Base-by-base conservation (phyloP, 92 coral and sea anemone genomes). In the Epizoanthus rinbou region DNA sequence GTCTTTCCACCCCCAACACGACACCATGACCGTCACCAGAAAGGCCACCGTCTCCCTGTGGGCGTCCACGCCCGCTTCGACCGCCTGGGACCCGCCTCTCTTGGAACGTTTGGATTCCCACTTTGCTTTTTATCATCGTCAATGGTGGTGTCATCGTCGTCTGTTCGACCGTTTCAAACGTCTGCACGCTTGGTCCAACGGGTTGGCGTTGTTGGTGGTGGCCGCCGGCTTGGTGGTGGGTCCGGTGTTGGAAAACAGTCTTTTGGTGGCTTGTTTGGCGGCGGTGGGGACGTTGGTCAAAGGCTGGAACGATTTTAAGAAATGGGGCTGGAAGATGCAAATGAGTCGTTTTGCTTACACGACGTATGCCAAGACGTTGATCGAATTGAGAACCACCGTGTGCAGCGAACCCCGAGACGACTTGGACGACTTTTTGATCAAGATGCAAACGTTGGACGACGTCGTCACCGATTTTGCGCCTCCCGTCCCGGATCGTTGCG, bases 71-170 rank as follows among this genome's bases (percentile, higher is more conserved):
- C 72, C 72, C 17, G 53, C n/a, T 37, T n/a, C 60, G 19, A 47
- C 53, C 59, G 10, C 60, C 19, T 41, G 56, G 78, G 6, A 6
- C 5, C 24, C 6, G 62, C 53, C 43, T 16, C 47, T 71, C 33
- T 58, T 17, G 13, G 70, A 65, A 65, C 70, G 70, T 65, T 65
- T 65, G 3, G 39, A 35, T 2, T 35, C 39, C 39, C 39, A 35
- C 2, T 35, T 35, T 35, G 39, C 4, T 4, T 35, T 58, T 60
- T 76, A 85, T 18, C 76, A 75, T 17, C 62, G 57, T 10, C 83
- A 66, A 15, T 75, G 75, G 81, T 84, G 66, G 87, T 74, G 87
- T 73, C 74, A 39, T 43, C 53, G 87, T 6, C 81, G 57, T 15
- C 53, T 72, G 80, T 84, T 57, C 45, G 21, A 43, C 11, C 64